Conservation (phyloP, 2,888 invertebrate species). For the Leptinotarsa juncta region DNA sequence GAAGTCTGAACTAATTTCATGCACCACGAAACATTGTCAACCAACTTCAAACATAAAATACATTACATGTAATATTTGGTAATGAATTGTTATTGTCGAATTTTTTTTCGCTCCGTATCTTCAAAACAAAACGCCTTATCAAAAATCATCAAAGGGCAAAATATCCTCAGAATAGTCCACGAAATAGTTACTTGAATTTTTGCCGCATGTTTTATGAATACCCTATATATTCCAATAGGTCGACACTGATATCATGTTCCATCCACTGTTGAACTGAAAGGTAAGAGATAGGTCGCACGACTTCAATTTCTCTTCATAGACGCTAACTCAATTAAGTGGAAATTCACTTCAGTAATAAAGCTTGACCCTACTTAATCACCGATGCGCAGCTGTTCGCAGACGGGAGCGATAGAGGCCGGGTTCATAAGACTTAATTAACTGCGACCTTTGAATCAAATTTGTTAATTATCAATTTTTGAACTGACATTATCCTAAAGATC, state of each 20-base stretch:
- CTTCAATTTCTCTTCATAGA: constrained; percentile 33
- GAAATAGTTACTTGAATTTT: too few species aligned
- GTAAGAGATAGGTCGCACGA: constrained; percentile 8
- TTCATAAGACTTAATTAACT: constrained; percentile 34
- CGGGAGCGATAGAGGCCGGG: constrained; percentile 18
- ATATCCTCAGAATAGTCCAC: too few species aligned
- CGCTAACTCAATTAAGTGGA: constrained; percentile 13
- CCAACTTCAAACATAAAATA: too few species aligned
- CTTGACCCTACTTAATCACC: constrained; percentile 23
- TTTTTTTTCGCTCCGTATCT: too few species aligned
- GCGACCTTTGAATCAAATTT: constrained; percentile 37
- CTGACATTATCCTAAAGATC: constrained; percentile 29
- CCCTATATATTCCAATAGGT: constrained; percentile 34
- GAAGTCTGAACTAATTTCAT: too few species aligned
- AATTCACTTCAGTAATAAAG: constrained; percentile 21
- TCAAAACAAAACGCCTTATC: too few species aligned
- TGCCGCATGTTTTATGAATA: too few species aligned
- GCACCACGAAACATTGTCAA: too few species aligned
- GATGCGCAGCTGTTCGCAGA: constrained; percentile 23
- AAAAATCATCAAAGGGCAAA: too few species aligned
- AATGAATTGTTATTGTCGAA: too few species aligned
- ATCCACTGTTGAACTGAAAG: neutral
- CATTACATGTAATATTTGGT: too few species aligned
- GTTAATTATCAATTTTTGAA: constrained; percentile 39
- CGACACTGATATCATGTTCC: constrained; percentile 44